Evolutionary conservation across 2,797 vertebrate species (phyloP), one percentile per base, ranked within the genome.

Genomic region (Phylloscopus collybita): DNA sequence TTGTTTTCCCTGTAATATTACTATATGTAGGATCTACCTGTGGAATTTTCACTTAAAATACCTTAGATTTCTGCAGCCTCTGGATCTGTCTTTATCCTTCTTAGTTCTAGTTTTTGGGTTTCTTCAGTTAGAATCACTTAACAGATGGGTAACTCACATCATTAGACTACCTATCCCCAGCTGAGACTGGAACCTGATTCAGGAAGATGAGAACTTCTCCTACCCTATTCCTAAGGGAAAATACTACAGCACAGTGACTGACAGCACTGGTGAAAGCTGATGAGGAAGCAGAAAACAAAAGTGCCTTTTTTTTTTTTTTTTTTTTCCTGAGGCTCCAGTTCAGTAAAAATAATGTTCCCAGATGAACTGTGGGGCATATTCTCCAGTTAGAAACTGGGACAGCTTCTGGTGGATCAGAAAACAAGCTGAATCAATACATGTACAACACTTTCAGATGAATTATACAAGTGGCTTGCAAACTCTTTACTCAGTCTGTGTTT

Each of bases 401-500:
- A 57, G 44, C 42, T 88, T 84, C 83, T 90, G 60, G 50, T 67
- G 22, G 45, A 60, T 94, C 80, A 88, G 88, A 92, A 88, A 82
- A 56, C 44, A 90, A 86, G 73, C 64, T 73, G 83, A 86, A 88
- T 81, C 80, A 90, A 84, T 93, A 85, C 36, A 74, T 11, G 26
- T 44, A 89, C 80, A 90, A 74, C 90, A 87, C 93, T 95, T 95
- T 87, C 94, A 95, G 80, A 96, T 87, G 94, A 95, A 93, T 96
- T 97, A 96, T 38, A 95, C 93, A 97, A 97, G 93, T 85, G 90
- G 66, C 74, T 92, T 95, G 88, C 74, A 4, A 96, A 89, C 2
- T 36, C 93, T 94, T 94, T 80, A 66, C 85, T 94, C 95, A 91
- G 95, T 90, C 96, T 94, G 88, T 92, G 93, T 96, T 96, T 95